These are phyloP conservation scores for Puntigrus tetrazona DNA, from an alignment of 2,113 vertebrate species.

Conservation along the genomic window DNA sequence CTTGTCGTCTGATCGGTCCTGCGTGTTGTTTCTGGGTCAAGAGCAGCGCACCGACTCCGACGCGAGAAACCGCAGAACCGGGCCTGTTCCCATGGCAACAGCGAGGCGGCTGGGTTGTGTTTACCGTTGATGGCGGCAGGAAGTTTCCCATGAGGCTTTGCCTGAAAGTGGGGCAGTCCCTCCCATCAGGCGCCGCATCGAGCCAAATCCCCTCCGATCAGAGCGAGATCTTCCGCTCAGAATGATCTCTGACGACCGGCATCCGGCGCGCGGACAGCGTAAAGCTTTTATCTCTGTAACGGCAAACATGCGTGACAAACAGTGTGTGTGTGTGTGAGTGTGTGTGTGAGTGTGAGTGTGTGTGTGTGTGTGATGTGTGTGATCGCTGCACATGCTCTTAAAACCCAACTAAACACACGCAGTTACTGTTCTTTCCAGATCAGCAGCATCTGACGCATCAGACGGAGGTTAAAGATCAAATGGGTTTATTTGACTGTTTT, in stretches of 20 bases:
- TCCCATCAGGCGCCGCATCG: conserved; percentile 30
- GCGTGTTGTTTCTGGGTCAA: conserved; percentile 36
- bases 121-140: conserved; percentile 11
- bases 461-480: neutral
- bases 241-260: neutral
- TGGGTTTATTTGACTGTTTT: neutral
- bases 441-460: neutral
- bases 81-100: conserved; percentile 42
- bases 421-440: neutral
- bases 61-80: neutral
- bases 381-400: neutral
- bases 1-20: neutral
- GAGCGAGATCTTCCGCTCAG: neutral
- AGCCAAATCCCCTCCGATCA: conserved; percentile 31
- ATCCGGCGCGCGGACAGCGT: neutral
- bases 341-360: neutral
- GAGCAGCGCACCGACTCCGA: neutral
- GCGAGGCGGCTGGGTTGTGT: neutral
- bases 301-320: neutral
- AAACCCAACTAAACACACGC: neutral
- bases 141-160: conserved; percentile 50
- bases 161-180: conserved; percentile 47
- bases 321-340: neutral
- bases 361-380: neutral
- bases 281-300: conserved; percentile 34